phyloP scores from a whole-genome alignment of 2,888 invertebrate species.

The Epirrhoe alternata region DNA sequence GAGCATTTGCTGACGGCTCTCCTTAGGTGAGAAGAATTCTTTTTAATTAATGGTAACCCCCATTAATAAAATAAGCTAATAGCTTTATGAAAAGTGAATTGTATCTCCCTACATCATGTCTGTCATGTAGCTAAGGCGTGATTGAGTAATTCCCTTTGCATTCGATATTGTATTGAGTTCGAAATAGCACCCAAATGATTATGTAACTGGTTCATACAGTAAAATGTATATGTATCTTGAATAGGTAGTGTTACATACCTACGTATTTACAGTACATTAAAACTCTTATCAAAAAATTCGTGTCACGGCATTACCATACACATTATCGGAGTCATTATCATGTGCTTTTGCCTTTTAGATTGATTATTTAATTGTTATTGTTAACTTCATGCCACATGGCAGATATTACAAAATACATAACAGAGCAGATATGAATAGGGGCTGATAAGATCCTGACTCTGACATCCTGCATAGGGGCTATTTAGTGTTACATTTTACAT shows the following conservation, averaged over 20 bases:
- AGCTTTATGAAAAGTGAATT: no score
- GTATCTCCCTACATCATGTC: not conserved
- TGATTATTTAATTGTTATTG: constrained; percentile 42
- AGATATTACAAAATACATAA: not conserved
- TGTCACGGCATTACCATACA: constrained; percentile 46
- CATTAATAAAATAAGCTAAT: no score
- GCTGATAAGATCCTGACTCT: constrained; percentile 3
- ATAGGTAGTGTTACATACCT: not conserved
- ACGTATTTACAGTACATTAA: constrained; percentile 25
- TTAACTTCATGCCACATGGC: constrained; percentile 7
- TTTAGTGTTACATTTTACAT: not conserved
- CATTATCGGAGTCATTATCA: constrained; percentile 48
- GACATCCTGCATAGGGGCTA: constrained; percentile 3
- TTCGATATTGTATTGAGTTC: not conserved
- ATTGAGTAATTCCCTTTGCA: not conserved
- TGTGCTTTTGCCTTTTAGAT: constrained; percentile 25
- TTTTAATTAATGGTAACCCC: no score
- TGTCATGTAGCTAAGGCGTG: not conserved
- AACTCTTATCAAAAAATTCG: constrained; percentile 44
- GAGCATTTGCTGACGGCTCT: no score
- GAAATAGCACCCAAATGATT: not conserved
- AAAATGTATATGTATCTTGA: constrained; percentile 10
- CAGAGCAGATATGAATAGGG: constrained; percentile 6
- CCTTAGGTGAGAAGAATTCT: no score
- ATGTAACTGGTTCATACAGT: not conserved